These are phyloP conservation scores for Cheiracanthium punctorium DNA, from an alignment of 2,888 invertebrate species.

Conservation along the genomic window DNA sequence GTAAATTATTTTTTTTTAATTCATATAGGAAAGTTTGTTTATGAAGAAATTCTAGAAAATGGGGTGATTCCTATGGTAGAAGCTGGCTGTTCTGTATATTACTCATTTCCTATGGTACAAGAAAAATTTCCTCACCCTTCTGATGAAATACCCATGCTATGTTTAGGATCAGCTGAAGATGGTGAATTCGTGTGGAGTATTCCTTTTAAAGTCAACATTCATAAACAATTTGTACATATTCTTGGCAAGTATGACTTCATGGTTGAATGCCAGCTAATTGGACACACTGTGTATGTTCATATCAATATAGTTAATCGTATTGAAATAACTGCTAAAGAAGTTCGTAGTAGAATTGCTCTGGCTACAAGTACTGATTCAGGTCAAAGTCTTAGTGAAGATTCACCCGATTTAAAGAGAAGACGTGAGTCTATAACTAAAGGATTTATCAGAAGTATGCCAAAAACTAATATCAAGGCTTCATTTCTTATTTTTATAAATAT, in stretches of 20 bases:
- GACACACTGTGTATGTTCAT: slow-evolving; percentile 76
- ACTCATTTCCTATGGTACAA: slow-evolving; percentile 84
- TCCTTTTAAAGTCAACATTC: slow-evolving; percentile 74
- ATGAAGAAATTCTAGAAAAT: slow-evolving; percentile 75
- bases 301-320: slow-evolving; percentile 80
- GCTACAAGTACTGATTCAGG: slow-evolving; percentile 22
- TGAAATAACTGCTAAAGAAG: slow-evolving; percentile 88
- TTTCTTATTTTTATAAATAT: slow-evolving; percentile 45
- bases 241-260: slow-evolving; percentile 77
- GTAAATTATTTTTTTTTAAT: too few relatives aligned
- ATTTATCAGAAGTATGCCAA: not conserved
- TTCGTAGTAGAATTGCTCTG: slow-evolving; percentile 81
- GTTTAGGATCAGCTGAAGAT: slow-evolving; percentile 32
- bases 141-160: slow-evolving; percentile 38
- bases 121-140: slow-evolving; percentile 81
- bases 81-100: slow-evolving; percentile 80
- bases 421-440: not conserved
- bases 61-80: slow-evolving; percentile 77
- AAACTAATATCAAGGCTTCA: not conserved
- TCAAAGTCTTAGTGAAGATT: not conserved
- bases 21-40: slow-evolving; percentile 72
- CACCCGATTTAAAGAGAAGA: not conserved
- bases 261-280: slow-evolving; percentile 76
- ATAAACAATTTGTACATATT: slow-evolving; percentile 76
- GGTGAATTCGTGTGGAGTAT: slow-evolving; percentile 74